Evolutionary conservation across 1,140 invertebrate species (phyloP).

Genomic region (Wasmannia auropunctata): DNA sequence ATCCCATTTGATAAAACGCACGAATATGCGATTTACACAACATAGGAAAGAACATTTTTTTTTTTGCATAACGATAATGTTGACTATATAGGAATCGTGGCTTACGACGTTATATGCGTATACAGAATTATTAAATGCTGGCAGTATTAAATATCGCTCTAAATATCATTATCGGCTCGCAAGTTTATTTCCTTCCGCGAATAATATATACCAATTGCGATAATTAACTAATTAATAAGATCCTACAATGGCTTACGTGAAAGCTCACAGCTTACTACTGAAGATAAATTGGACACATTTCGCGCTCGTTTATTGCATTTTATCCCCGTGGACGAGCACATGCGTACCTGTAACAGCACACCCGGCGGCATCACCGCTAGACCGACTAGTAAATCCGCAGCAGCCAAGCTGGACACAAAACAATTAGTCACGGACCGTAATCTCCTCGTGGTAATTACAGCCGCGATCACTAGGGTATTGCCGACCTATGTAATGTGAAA

Average conservation of each 20-base stretch:
- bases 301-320: background rate
- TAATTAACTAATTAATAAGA: constrained; percentile 36
- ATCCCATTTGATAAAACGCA: constrained; percentile 45
- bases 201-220: background rate
- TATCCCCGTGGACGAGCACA: background rate
- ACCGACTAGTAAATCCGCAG: constrained; percentile 96
- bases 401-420: constrained; percentile 96
- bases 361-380: constrained; percentile 98
- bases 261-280: background rate
- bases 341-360: constrained; percentile 86
- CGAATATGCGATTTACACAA: constrained; percentile 48
- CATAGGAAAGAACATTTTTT: background rate
- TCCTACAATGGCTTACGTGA: background rate
- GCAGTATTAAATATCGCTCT: background rate
- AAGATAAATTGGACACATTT: background rate
- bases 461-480: constrained; percentile 95
- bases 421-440: constrained; percentile 97
- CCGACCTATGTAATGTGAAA: constrained; percentile 86
- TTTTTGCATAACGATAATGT: constrained; percentile 51
- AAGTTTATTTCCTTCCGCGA: background rate
- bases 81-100: background rate
- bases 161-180: background rate
- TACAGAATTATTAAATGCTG: constrained; percentile 6
- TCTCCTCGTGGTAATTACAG: constrained; percentile 95
- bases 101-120: background rate